Evolutionary conservation across 2,113 vertebrate genomes (phyloP), one percentile per base, ranked within the genome.

Genomic region (Kryptolebias marmoratus): DNA sequence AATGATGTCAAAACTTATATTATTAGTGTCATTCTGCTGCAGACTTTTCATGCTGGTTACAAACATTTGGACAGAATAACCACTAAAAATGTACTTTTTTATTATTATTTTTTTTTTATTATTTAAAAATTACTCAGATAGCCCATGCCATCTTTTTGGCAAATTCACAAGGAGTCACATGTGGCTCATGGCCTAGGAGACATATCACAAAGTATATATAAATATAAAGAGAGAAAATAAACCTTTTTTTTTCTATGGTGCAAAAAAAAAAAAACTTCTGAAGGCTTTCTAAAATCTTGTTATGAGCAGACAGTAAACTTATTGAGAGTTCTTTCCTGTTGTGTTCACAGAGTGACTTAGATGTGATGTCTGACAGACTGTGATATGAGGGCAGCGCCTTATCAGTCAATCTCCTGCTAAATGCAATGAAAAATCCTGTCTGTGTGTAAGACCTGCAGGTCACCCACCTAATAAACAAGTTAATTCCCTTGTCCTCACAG

Each of bases 391-490:
- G 64, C 50, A 31, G 59, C 18, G 11, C n/a, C 2, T 44, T 70
- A 78, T 83, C 70, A 79, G 68, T 80, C 80, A 77, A 75, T 88
- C 62, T 68, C 22, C 66, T 31, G 48, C 65, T 73, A 72, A 80
- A 79, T 78, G 56, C 71, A 74, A 50, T 9, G 5, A 42, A 80
- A 82, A 77, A 82, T 78, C 64, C 64, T 28, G 68, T 68, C 67
- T 71, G 31, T 61, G 68, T 15, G 79, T 52, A 68, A 75, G 83
- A 83, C 83, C 90, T 73, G 18, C 28, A 45, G 71, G 82, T n/a
- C 81, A 55, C 61, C 65, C 57, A 58, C 72, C 58, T 77, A 80
- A 85, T 79, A 84, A 84, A 84, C 71, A 84, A 65, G 67, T 67
- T 22, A 2, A 22, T 63, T 75, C 30, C 63, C 64, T 70, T 59